Base-by-base conservation (phyloP, 2,888 invertebrate genomes). In the Pollenia labialis region DNA sequence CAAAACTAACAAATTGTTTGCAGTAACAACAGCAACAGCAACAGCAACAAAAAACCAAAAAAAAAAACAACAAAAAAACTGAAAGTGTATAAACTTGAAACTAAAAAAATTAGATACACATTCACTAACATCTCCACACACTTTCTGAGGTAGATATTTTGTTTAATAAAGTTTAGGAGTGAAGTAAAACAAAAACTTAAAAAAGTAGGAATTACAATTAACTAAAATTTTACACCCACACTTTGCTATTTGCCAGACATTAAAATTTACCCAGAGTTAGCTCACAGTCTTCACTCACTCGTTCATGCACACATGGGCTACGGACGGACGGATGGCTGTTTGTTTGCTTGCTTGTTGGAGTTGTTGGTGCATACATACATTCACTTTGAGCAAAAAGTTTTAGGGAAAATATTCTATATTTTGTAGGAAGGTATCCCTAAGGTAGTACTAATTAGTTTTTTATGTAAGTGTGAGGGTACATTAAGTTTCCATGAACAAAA, bases 1-100 rank as follows among this genome's bases (percentile, higher is more conserved):
- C 89, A 89, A 83, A 86, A 86, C 86, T 83, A 83, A 86, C 86
- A 86, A 86, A 86, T 86, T 86, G 83, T 83, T 85, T 83, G 83
- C 46, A 81, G 72, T 46, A 50, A 52, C 50, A 54, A 52, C 32
- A 50, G 23, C 16, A 56, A 32, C 32, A 32, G 18, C 16, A 58
- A 62, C 48, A 46, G 7, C n/a, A n/a, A n/a, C n/a, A n/a, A n/a
- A n/a, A n/a, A n/a, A n/a, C n/a, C n/a, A n/a, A n/a, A n/a, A 23
- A 42, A 16, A 40, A 42, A 52, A 56, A 46, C 12, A 46, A 66
- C 23, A 2, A 8, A 23, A 75, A 62, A 74, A 72, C 77, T 54
- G 66, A 74, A 58, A 79, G 74, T 79, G 72, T 74, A 46, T 62
- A 69, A 69, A 76, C 74, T 80, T 74, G 60, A 68, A 66, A 75